Percentiles rank a stretch among this genome's conserved stretches.
Conservation (phyloP, 35 echinoderm and acorn worm genomes). For the Stichopus chloronotus region DNA sequence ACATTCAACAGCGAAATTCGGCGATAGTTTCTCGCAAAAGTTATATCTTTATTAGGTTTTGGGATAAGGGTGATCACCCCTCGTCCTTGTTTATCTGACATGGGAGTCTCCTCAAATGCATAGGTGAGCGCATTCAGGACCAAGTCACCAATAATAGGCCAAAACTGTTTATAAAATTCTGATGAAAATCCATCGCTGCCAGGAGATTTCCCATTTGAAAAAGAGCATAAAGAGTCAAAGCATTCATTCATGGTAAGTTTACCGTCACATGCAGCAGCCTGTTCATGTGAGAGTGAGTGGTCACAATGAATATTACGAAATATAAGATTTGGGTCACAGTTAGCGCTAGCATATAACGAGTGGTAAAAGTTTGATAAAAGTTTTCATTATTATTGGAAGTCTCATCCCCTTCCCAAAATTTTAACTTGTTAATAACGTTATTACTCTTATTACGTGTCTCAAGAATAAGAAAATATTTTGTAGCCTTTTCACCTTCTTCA, state of each 20-base stretch:
- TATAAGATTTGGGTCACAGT: slow-evolving; percentile 4
- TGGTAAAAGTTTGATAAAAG: slow-evolving; percentile 27
- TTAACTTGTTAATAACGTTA: slow-evolving; percentile 8
- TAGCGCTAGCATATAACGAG: not conserved
- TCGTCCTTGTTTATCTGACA: slow-evolving; percentile 39
- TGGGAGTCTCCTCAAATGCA: not conserved
- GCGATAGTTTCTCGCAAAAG: not conserved
- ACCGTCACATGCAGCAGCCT: slow-evolving; percentile 7
- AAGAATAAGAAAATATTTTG: not conserved
- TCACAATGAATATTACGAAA: not conserved
- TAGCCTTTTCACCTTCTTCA: too few relatives aligned
- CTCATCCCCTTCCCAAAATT: not conserved
- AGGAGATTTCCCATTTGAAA: slow-evolving; percentile 45
- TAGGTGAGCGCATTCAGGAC: slow-evolving; percentile 14
- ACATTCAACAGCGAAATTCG: slow-evolving; percentile 49
- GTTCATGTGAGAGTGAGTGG: not conserved
- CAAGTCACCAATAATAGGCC: slow-evolving; percentile 20
- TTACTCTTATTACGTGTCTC: not conserved
- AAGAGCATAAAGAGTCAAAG: not conserved
- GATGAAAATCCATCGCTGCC: slow-evolving; percentile 34
- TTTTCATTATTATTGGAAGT: not conserved
- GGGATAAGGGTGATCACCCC: slow-evolving; percentile 11
- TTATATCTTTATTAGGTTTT: slow-evolving; percentile 19
- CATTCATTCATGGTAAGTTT: slow-evolving; percentile 37
- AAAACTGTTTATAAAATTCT: slow-evolving; percentile 60